Percentiles rank a stretch among this genome's conserved stretches.
Evolutionary conservation across 2,113 vertebrate species (phyloP).

Genomic region (Oxyruncus cristatus): DNA sequence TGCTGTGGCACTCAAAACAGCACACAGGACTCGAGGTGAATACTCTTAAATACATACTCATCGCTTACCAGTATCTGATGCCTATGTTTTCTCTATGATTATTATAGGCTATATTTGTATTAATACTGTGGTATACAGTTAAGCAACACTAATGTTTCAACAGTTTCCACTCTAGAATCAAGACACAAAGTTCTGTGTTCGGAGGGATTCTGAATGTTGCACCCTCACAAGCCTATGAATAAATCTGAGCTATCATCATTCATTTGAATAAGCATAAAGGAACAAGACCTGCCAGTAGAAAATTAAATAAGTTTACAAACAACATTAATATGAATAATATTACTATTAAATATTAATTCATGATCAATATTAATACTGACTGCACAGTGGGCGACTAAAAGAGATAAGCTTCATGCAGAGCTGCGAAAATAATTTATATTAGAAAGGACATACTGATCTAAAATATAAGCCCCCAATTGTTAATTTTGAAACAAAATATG

Average conservation of each 20-base stretch:
- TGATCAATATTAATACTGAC: not conserved
- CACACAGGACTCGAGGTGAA: not conserved
- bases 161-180: not conserved
- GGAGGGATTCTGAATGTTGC: not conserved
- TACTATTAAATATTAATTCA: not conserved
- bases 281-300: not conserved
- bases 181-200: not conserved
- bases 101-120: not conserved
- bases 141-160: not conserved
- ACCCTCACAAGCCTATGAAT: not conserved
- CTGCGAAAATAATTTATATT: not conserved
- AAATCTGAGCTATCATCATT: not conserved
- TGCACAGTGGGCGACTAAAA: not conserved
- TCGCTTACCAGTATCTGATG: fast-evolving
- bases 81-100: not conserved
- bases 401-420: fast-evolving
- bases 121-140: not conserved
- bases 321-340: not conserved
- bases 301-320: not conserved
- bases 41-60: not conserved
- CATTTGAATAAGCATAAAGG: not conserved
- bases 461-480: fast-evolving
- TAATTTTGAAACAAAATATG: not conserved
- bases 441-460: not conserved
- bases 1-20: not conserved